Evolutionary conservation across 2,113 vertebrate species (phyloP), one percentile per base, ranked within the genome.

Genomic region (Tupaia chinensis): DNA sequence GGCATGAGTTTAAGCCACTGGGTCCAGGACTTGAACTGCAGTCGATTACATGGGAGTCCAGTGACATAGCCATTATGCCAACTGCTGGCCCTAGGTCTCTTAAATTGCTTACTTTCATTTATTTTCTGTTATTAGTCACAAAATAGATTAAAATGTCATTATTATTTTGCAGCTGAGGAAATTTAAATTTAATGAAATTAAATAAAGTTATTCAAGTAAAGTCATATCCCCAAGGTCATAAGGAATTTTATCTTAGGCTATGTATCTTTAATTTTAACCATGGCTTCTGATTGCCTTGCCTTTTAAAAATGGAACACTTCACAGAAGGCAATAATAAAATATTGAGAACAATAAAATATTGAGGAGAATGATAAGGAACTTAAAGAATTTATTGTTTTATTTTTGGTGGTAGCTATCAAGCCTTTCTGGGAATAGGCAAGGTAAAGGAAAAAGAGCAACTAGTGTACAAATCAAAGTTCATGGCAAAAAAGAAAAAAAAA

Each of bases 101-200:
- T 44, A 44, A 44, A 44, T 44, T 44, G 44, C 44, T 44, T 44
- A 4, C 44, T 44, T 44, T 44, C 44, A 44, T 2, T 2, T 44
- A 5, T 44, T 44, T 44, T 44, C 44, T 44, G 44, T 44, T 4
- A 44, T 44, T 44, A 44, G 44, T 44, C 44, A 44, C 44, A 44
- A 44, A 44, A 44, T 44, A 44, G 44, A 44, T 44, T 44, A 44
- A 44, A 44, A 44, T 5, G 44, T 44, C 44, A 44, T 44, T 44
- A 44, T 44, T 93, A 82, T 91, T 96, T 97, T 95, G n/a, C 77
- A 76, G 53, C 44, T 60, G 27, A 95, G 90, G 56, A 91, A 86
- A 97, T 23, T 68, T 84, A 86, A 27, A 13, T 17, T 76, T 91
- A 14, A 7, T 60, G 70, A 79, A 22, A 88, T 81, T 90, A 85